These are phyloP conservation scores for Hecatera dysodea DNA, from an alignment of 2,888 invertebrate genomes.

Conservation along the genomic window DNA sequence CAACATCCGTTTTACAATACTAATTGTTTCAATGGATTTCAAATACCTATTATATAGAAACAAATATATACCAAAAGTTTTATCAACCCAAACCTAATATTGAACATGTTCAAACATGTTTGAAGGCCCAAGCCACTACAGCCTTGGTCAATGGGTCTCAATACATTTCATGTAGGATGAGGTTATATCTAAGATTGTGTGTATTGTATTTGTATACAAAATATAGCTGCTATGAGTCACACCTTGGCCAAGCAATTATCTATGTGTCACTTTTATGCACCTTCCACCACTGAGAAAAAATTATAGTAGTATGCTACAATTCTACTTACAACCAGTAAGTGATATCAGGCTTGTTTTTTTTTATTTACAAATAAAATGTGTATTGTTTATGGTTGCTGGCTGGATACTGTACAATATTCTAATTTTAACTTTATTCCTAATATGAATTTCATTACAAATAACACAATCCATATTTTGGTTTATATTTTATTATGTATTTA, in stretches of 20 bases:
- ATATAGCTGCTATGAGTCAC: conserved; percentile 55
- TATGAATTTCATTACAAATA: background rate
- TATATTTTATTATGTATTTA: background rate
- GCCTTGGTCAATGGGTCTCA: conserved; percentile 64
- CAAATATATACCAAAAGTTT: background rate
- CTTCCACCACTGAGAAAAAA: conserved; percentile 35
- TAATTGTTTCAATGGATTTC: background rate
- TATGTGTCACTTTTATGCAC: conserved; percentile 41
- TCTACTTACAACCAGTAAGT: background rate
- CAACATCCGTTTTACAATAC: background rate
- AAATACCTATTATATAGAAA: conserved; percentile 22
- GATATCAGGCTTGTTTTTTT: background rate
- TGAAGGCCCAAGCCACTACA: conserved; percentile 40
- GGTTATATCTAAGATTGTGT: conserved; percentile 54
- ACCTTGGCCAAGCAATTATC: conserved; percentile 29
- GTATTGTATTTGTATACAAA: conserved; percentile 53
- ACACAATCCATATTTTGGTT: background rate
- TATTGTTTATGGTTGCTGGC: background rate
- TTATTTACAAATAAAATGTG: background rate
- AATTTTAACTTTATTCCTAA: background rate
- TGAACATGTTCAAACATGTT: conserved; percentile 72
- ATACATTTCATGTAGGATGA: conserved; percentile 55
- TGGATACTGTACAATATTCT: background rate
- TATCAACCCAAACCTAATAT: conserved; percentile 10
- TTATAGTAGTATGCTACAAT: conserved; percentile 14